Conservation (phyloP, 2,113 vertebrate genomes). For the Entelurus aequoreus region DNA sequence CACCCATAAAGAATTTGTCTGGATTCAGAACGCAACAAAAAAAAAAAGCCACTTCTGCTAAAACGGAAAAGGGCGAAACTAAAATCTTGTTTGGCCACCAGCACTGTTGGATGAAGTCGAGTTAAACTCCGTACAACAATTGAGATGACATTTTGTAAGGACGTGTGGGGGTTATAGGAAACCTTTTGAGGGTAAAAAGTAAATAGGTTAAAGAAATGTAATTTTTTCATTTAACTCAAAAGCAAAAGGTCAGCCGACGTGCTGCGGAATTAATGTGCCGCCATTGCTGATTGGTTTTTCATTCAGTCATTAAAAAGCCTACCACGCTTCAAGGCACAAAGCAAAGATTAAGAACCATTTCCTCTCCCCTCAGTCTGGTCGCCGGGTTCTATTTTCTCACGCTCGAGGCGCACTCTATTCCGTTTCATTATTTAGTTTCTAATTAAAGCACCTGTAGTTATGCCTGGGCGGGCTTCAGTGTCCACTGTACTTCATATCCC, state of each 20-base stretch:
- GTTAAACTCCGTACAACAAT: conserved; percentile 43
- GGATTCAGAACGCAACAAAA: conserved; percentile 63
- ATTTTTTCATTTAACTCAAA: conserved; percentile 57
- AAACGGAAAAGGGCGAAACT: conserved; percentile 59
- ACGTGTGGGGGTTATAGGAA: conserved; percentile 15
- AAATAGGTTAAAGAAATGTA: conserved; percentile 42
- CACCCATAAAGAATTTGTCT: conserved; percentile 56
- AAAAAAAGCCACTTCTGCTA: conserved; percentile 52
- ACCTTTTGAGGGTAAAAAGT: neutral
- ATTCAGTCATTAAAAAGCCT: conserved; percentile 73
- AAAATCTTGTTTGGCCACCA: conserved; percentile 57
- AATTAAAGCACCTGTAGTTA: conserved; percentile 65
- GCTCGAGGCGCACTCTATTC: conserved; percentile 34
- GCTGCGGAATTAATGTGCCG: conserved; percentile 62
- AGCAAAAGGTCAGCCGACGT: conserved; percentile 64
- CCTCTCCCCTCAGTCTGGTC: conserved; percentile 38
- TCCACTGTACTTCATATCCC: conserved; percentile 27
- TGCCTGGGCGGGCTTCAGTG: conserved; percentile 21
- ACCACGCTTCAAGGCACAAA: conserved; percentile 69
- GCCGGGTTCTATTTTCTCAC: conserved; percentile 33
- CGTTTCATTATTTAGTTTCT: conserved; percentile 64
- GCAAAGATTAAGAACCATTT: conserved; percentile 68
- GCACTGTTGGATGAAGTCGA: conserved; percentile 52
- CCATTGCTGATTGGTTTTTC: conserved; percentile 73
- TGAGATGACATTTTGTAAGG: conserved; percentile 51